A percentile compares a stretch with the other conserved stretches of the same genome.
These are phyloP conservation scores for Pyxicephalus adspersus DNA, from an alignment of 2,113 vertebrate genomes.

Conservation along the genomic window DNA sequence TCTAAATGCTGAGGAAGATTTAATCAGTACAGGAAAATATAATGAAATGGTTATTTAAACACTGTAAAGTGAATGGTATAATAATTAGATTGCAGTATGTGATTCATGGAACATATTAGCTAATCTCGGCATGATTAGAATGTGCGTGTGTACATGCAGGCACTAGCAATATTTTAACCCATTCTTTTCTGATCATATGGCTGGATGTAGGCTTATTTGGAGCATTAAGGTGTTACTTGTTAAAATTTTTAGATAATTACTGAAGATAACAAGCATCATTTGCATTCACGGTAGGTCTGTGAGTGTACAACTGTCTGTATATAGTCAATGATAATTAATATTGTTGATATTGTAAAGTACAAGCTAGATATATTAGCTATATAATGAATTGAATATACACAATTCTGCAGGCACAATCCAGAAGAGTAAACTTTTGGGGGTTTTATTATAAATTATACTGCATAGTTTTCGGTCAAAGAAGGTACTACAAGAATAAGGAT, in stretches of 20 bases:
- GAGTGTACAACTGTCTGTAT: background rate
- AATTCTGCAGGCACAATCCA: no score
- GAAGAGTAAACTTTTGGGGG: no score
- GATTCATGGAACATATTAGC: conserved; percentile 64
- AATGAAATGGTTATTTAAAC: conserved; percentile 82
- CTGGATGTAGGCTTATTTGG: background rate
- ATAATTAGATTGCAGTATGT: conserved; percentile 75
- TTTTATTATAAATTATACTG: no score
- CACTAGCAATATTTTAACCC: conserved; percentile 1
- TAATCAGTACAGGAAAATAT: conserved; percentile 74
- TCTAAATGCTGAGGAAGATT: conserved; percentile 73
- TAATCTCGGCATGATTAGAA: conserved; percentile 71
- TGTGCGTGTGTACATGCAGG: conserved; percentile 66
- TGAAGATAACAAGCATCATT: background rate
- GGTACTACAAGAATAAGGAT: no score
- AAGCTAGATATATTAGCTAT: no score
- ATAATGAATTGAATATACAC: no score
- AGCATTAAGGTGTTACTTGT: background rate
- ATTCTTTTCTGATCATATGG: background rate
- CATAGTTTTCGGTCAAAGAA: no score
- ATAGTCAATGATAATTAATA: no score
- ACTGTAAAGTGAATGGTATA: conserved; percentile 74
- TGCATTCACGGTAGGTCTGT: background rate
- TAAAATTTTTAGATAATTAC: background rate
- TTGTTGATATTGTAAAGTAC: no score